Conservation (phyloP, 2,113 vertebrate species). For the Chaetops frenatus region DNA sequence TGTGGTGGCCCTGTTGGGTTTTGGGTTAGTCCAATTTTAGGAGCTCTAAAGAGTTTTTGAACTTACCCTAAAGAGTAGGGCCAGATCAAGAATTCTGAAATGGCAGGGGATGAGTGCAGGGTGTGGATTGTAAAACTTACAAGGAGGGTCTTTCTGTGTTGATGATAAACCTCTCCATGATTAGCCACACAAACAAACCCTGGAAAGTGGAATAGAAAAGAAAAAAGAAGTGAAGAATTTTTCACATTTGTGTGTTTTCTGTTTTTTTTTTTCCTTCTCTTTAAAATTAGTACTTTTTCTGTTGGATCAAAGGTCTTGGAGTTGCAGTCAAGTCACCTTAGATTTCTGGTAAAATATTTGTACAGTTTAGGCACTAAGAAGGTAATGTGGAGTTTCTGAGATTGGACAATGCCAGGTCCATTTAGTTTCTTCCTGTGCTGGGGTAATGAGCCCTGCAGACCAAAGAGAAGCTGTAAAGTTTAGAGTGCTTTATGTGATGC, state of each 20-base stretch:
- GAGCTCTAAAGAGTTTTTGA: background rate
- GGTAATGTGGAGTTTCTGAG: background rate
- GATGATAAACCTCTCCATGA: background rate
- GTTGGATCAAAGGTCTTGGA: background rate
- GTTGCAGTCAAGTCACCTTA: background rate
- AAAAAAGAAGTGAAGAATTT: background rate
- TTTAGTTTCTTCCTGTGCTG: background rate
- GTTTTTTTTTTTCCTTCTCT: background rate
- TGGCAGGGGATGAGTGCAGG: background rate
- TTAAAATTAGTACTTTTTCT: background rate
- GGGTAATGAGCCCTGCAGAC: background rate
- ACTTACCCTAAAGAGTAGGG: background rate
- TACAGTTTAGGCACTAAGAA: background rate
- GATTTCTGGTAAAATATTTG: background rate
- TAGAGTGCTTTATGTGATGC: background rate
- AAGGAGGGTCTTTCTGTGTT: background rate
- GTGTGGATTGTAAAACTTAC: background rate
- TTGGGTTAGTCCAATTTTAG: background rate
- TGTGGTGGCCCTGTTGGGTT: background rate
- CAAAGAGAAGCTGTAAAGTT: background rate
- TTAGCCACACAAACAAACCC: background rate
- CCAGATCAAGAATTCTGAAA: background rate
- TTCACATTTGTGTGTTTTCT: background rate
- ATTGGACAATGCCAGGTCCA: background rate
- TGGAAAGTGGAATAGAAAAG: background rate